These are phyloP conservation scores for Temnothorax curvispinosus DNA, from an alignment of 1,140 invertebrate genomes.

Conservation along the genomic window DNA sequence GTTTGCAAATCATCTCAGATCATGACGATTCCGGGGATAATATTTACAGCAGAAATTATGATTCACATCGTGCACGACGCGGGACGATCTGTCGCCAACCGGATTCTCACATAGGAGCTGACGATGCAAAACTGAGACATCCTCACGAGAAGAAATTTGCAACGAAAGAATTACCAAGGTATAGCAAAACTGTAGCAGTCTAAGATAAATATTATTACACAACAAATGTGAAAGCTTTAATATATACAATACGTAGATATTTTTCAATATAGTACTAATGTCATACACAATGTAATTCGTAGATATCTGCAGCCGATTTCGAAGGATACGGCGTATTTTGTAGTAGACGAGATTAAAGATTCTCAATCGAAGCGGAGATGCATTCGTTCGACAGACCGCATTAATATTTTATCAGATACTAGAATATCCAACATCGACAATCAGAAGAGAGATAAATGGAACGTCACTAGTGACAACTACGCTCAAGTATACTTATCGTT, in stretches of 20 bases:
- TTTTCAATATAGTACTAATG: neutral
- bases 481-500: neutral
- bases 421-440: conserved; percentile 34
- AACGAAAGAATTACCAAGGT: conserved; percentile 69
- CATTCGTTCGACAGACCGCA: conserved; percentile 34
- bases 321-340: conserved; percentile 68
- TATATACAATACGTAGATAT: neutral
- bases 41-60: conserved; percentile 51
- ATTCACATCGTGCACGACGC: conserved; percentile 54
- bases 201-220: neutral
- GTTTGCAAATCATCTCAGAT: conserved; percentile 13
- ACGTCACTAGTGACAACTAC: conserved; percentile 40
- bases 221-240: neutral
- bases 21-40: conserved; percentile 50
- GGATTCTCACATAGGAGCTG: neutral
- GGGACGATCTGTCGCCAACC: conserved; percentile 12
- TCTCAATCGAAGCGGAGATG: conserved; percentile 2
- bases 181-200: neutral
- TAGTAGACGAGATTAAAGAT: conserved; percentile 71
- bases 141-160: conserved; percentile 58
- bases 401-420: conserved; percentile 59
- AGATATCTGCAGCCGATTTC: conserved; percentile 67
- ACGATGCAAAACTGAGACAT: neutral
- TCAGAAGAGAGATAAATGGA: conserved; percentile 41
- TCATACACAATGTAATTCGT: neutral